These are phyloP conservation scores for Erynnis tages DNA, from an alignment of 2,888 invertebrate genomes.

Conservation along the genomic window DNA sequence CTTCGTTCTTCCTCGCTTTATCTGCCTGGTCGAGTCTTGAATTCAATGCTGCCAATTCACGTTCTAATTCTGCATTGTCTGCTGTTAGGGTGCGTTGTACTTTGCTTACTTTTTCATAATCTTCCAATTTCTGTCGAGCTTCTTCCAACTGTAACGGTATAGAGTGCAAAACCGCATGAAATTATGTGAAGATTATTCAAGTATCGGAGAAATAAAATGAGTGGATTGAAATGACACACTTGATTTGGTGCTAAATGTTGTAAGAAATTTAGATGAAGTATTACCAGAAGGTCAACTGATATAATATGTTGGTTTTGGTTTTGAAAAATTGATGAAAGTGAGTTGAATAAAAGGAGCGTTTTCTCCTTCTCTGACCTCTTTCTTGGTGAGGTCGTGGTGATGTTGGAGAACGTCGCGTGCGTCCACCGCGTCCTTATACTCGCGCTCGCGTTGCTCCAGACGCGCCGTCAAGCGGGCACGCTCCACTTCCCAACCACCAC, in stretches of 20 bases:
- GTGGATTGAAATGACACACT: too few species aligned
- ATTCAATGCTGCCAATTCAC: constrained; percentile 87
- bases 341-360: too few species aligned
- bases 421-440: constrained; percentile 87
- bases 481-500: constrained; percentile 84
- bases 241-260: too few species aligned
- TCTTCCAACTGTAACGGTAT: constrained; percentile 85
- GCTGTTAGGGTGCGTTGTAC: constrained; percentile 89
- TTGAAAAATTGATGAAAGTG: too few species aligned
- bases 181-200: too few species aligned
- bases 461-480: constrained; percentile 85
- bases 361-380: constrained; percentile 64
- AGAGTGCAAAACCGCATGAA: neutral
- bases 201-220: too few species aligned
- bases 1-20: constrained; percentile 87
- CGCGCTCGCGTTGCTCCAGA: constrained; percentile 88
- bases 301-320: too few species aligned
- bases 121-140: constrained; percentile 88
- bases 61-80: constrained; percentile 88
- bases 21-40: constrained; percentile 85
- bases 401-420: constrained; percentile 88
- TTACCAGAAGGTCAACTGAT: too few species aligned
- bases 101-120: constrained; percentile 92
- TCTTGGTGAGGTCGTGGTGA: constrained; percentile 86
- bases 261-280: too few species aligned